phyloP scores from a whole-genome alignment of 2,797 vertebrate genomes.

The Rhinoraja longicauda region DNA sequence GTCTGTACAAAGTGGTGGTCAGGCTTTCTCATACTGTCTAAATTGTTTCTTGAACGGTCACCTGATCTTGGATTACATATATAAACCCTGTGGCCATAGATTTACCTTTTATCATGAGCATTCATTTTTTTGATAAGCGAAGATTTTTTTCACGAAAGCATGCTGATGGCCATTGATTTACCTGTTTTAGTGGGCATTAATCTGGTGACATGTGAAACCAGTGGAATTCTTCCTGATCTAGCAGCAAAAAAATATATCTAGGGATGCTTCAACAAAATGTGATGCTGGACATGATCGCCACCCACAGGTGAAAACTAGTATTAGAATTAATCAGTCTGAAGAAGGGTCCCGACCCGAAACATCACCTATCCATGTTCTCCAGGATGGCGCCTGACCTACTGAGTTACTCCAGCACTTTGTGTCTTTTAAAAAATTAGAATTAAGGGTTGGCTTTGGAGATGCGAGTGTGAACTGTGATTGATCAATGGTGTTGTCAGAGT shows the following conservation, averaged over 20 bases:
- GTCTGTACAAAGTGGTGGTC: not conserved
- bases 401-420: too few relatives aligned
- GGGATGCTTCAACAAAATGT: not conserved
- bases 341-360: too few relatives aligned
- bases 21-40: not conserved
- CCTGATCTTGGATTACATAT: not conserved
- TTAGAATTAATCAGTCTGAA: too few relatives aligned
- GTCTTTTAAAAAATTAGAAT: not conserved
- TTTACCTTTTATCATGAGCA: not conserved
- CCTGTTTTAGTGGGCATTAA: not conserved
- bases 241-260: not conserved
- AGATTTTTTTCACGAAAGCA: not conserved
- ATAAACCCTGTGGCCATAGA: not conserved
- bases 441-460: not conserved
- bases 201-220: not conserved
- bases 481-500: not conserved
- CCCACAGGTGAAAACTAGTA: not conserved
- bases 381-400: too few relatives aligned
- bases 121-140: not conserved
- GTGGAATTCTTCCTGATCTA: not conserved
- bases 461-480: not conserved
- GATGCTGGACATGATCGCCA: not conserved
- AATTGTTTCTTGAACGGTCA: not conserved
- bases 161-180: too few relatives aligned
- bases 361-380: too few relatives aligned